Percentiles rank a stretch among this genome's conserved stretches.
phyloP scores from a whole-genome alignment of 1,140 invertebrate genomes.

The Hyposmocoma kahamanoa region DNA sequence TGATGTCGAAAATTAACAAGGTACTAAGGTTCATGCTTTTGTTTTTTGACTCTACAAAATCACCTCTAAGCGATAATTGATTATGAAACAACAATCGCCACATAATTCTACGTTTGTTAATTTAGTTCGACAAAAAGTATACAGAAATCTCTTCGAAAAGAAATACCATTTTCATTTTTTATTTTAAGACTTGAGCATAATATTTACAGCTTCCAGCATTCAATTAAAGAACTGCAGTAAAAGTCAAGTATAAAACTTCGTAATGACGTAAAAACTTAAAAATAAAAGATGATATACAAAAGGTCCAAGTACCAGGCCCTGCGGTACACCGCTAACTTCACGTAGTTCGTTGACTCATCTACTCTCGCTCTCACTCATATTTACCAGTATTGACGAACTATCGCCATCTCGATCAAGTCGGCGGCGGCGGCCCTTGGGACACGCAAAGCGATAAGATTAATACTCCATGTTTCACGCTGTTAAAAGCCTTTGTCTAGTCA shows the following conservation, averaged over 20 bases:
- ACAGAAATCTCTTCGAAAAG: too few species aligned
- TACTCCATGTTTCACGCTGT: background rate
- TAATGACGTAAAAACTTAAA: background rate
- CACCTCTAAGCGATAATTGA: too few species aligned
- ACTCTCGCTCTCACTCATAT: conserved; percentile 13
- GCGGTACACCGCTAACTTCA: conserved; percentile 22
- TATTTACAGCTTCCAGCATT: background rate
- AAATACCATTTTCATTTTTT: too few species aligned
- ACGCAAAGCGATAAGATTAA: background rate
- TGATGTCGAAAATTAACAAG: too few species aligned
- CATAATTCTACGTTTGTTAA: too few species aligned
- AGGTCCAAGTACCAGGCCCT: conserved; percentile 12
- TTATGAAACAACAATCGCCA: too few species aligned
- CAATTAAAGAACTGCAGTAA: conserved; percentile 2
- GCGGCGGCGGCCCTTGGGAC: background rate
- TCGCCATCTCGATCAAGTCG: background rate
- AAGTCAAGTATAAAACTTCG: background rate
- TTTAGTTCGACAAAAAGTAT: too few species aligned
- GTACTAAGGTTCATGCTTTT: too few species aligned
- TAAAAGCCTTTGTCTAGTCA: background rate
- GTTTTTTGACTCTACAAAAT: too few species aligned
- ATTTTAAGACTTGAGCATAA: too few species aligned
- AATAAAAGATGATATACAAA: background rate
- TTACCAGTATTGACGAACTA: background rate
- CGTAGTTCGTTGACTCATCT: conserved; percentile 19